Conservation (phyloP, 2,888 invertebrate genomes). For the Tetrapedia diversipes region DNA sequence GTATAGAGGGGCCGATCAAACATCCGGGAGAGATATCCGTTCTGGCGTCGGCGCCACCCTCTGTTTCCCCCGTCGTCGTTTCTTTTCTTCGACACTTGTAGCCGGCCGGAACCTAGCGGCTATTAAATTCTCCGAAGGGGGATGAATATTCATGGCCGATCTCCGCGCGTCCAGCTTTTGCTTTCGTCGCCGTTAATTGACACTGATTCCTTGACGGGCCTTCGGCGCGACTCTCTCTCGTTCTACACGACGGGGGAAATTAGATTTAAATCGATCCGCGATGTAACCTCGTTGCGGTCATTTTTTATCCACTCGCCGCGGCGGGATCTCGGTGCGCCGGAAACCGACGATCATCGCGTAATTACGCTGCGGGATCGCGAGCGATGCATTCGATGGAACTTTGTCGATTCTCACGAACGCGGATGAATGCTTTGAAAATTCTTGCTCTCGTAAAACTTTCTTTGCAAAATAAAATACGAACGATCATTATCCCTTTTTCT, state of each 20-base stretch:
- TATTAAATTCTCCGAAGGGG: conserved; percentile 67
- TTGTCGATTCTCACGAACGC: conserved; percentile 9
- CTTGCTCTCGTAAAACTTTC: too few relatives aligned
- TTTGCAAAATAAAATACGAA: too few relatives aligned
- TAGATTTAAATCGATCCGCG: conserved; percentile 67
- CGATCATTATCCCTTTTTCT: too few relatives aligned
- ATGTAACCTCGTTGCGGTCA: conserved; percentile 66
- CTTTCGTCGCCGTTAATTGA: conserved; percentile 71
- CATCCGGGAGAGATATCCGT: conserved; percentile 22
- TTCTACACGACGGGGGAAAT: conserved; percentile 54
- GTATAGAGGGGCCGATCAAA: conserved; percentile 26
- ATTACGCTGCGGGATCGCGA: conserved; percentile 50
- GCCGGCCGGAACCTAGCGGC: conserved; percentile 41
- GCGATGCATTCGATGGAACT: conserved; percentile 28
- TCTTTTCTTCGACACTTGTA: conserved; percentile 54
- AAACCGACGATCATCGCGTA: conserved; percentile 22
- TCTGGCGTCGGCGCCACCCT: conserved; percentile 29
- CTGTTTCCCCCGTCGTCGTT: conserved; percentile 38
- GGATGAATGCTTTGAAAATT: too few relatives aligned
- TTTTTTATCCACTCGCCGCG: conserved; percentile 55
- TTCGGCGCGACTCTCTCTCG: conserved; percentile 50
- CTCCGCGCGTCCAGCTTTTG: conserved; percentile 65
- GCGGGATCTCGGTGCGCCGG: conserved; percentile 8
- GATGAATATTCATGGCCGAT: conserved; percentile 70
- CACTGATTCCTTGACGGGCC: conserved; percentile 71